Base-by-base conservation (phyloP, 2,888 invertebrate species). In the Busseola fusca region DNA sequence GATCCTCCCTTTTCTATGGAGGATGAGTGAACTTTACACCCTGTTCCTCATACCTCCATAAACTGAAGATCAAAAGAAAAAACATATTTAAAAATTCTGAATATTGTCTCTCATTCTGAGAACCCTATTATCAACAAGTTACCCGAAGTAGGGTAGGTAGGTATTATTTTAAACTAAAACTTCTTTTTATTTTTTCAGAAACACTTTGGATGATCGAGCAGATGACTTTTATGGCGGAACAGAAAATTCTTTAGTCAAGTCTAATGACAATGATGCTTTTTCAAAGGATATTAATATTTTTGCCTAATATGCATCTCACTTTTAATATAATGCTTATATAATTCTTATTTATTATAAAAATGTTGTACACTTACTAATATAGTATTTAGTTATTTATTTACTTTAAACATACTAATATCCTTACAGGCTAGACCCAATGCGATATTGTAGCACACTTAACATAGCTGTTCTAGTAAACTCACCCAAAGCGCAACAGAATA, bases 231-330 rank as follows among this genome's bases (percentile, higher is more conserved):
- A 89, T 69, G 89, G 87, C 48, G 83, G 90, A 52, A 85, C 88
- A 18, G 93, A 94, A 73, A 89, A 90, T n/a, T 84, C 91, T 40
- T 84, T 91, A 56, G 89, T 89, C 48, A 91, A 91, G 75, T 87
- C 91, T n/a, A 74, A 89, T 40, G 93, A 93, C 62, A 92, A 89
- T 65, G 92, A 93, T 67, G 77, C 84, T 56, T 87, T 91, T 72
- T 81, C 86, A 14, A 93, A 91, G 64, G 92, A 92, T 84, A 85
- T 93, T 72, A 89, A 91, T 84, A 86, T 91, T 74, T 90, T 90
- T 78, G 88, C 91, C 52, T 93, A 89, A 86, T 62, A 30, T 76
- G 58, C 65, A 66, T 67, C 14, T 40, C 56, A 66, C 18, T 56
- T 68, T 60, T n/a, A 48, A 45, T n/a, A n/a, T 54, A 45, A 30